Percentiles rank a stretch among this genome's conserved stretches.
phyloP scores from a whole-genome alignment of 2,888 invertebrate species.

The Sinelater perroti region DNA sequence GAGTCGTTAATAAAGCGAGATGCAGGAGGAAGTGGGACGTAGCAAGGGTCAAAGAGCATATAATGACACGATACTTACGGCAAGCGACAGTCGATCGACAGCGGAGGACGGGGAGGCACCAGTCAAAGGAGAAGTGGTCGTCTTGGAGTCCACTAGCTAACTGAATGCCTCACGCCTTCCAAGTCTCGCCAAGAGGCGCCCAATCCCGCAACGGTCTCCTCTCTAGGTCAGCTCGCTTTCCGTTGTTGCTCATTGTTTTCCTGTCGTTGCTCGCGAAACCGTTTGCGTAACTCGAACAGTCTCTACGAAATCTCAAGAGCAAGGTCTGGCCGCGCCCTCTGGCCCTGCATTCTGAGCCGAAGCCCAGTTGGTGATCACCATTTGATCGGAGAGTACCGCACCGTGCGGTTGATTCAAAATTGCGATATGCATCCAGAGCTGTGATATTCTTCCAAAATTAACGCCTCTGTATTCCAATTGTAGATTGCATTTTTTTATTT shows the following conservation, averaged over 20 bases:
- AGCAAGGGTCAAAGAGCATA: conserved; percentile 46
- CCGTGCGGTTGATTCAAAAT: no score
- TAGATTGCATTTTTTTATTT: no score
- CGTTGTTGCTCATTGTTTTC: conserved; percentile 50
- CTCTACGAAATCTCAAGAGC: conserved; percentile 40
- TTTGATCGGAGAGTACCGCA: no score
- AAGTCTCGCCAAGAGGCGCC: conserved; percentile 51
- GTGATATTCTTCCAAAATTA: no score
- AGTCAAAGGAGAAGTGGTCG: conserved; percentile 52
- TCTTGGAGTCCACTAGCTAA: conserved; percentile 55
- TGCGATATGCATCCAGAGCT: no score
- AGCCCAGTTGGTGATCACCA: no score
- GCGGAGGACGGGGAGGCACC: conserved; percentile 48
- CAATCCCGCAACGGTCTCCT: conserved; percentile 52
- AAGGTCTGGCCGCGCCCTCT: conserved; percentile 29
- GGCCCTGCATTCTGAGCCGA: background rate
- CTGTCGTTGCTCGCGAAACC: conserved; percentile 41
- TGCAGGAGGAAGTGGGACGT: conserved; percentile 40
- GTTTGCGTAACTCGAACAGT: conserved; percentile 40
- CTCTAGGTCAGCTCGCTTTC: conserved; percentile 56
- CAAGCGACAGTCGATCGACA: conserved; percentile 41
- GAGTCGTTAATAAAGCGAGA: conserved; percentile 27
- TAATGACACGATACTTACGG: conserved; percentile 43
- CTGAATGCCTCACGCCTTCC: conserved; percentile 54
- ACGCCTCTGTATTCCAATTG: no score